Conservation (phyloP, 2,797 vertebrate genomes). For the Sebastes variabilis region DNA sequence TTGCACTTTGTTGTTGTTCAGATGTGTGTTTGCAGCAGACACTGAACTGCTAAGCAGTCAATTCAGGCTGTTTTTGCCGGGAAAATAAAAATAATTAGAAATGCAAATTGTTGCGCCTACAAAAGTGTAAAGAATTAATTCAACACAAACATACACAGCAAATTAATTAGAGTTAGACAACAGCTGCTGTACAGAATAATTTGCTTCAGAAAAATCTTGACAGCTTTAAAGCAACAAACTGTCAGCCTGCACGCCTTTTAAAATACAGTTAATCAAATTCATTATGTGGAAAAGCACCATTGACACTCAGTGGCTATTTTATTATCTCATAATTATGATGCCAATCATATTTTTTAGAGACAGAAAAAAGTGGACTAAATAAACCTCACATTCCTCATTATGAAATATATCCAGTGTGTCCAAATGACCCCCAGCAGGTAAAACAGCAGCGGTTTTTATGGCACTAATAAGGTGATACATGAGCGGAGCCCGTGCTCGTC, state of each 20-base stretch:
- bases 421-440: slow-evolving; percentile 50
- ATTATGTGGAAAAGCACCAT: slow-evolving; percentile 54
- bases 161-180: slow-evolving; percentile 71
- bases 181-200: slow-evolving; percentile 67
- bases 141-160: slow-evolving; percentile 60
- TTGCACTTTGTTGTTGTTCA: slow-evolving; percentile 40
- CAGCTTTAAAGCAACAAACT: slow-evolving; percentile 69
- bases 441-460: slow-evolving; percentile 48
- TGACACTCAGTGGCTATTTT: slow-evolving; percentile 54
- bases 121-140: slow-evolving; percentile 73
- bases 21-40: slow-evolving; percentile 29
- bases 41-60: slow-evolving; percentile 16
- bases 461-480: slow-evolving; percentile 70
- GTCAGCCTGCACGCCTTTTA: slow-evolving; percentile 57
- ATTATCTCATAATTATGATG: slow-evolving; percentile 56
- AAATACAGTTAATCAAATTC: slow-evolving; percentile 70
- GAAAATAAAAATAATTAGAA: slow-evolving; percentile 70
- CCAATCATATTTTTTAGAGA: slow-evolving; percentile 45
- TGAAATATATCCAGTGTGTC: slow-evolving; percentile 38
- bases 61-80: slow-evolving; percentile 41
- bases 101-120: slow-evolving; percentile 64
- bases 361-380: slow-evolving; percentile 6
- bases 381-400: slow-evolving; percentile 16
- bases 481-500: slow-evolving; percentile 56
- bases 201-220: slow-evolving; percentile 61